Percentiles rank a stretch among this genome's conserved stretches.
phyloP scores from a whole-genome alignment of 2,113 vertebrate genomes.

The Parotia lawesii region DNA sequence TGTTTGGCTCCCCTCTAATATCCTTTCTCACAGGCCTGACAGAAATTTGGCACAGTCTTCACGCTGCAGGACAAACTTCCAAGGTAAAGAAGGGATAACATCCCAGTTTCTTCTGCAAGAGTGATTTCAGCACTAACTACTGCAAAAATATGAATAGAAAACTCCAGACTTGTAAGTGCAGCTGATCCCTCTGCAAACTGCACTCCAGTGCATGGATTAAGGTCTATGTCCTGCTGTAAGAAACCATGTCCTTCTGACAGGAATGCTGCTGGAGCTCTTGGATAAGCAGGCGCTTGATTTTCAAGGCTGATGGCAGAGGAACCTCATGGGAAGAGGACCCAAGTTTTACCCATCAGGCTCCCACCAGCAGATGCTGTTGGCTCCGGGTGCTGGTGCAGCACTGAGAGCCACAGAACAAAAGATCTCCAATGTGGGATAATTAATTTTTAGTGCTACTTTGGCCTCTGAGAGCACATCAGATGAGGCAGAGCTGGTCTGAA shows the following conservation, averaged over 20 bases:
- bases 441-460: background rate
- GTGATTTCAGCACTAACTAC: background rate
- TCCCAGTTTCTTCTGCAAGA: background rate
- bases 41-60: background rate
- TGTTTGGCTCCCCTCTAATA: background rate
- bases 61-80: background rate
- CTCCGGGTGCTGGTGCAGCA: background rate
- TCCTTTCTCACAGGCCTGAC: background rate
- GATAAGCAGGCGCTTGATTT: background rate
- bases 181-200: background rate
- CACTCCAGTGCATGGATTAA: background rate
- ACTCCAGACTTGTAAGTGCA: background rate
- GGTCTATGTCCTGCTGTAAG: background rate
- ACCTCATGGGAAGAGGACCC: accelerated
- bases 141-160: background rate
- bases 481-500: background rate
- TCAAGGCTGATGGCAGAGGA: background rate
- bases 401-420: background rate
- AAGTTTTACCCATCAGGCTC: background rate
- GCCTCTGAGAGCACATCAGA: background rate
- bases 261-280: background rate
- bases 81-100: background rate
- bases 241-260: background rate
- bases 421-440: background rate
- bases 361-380: accelerated